Base-by-base conservation (phyloP, 2,888 invertebrate genomes). In the Capitulum mitella region DNA sequence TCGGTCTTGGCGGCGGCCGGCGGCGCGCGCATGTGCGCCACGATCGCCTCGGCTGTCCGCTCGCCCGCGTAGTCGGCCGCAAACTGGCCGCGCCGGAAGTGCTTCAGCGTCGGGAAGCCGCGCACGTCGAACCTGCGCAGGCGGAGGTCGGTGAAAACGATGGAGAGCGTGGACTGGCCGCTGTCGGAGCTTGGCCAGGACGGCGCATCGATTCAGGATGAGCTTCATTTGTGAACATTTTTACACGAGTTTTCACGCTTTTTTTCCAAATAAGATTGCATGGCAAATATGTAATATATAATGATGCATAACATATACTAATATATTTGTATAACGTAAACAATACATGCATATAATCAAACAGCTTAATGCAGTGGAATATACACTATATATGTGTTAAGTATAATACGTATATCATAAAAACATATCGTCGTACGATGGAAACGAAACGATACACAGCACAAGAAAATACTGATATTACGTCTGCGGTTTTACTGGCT, bases 21-120 rank as follows among this genome's bases (percentile, higher is more conserved):
- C 5, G 89, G 89, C 85, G 94, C 93, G 84, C 91, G 78, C 43
- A 95, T 95, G 83, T 93, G 90, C 85, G 90, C 90, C 91, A 95
- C 93, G 85, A 95, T 95, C 78, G 90, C 90, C 32, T 95, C 86
- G 83, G 95, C 92, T 84, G 92, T 91, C 0, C 91, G 89, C 54
- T 91, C 90, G 34, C 91, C 90, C 85, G 91, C 91, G 0, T 93
- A 90, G 85, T 95, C 94, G 86, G 90, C 95, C 82, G 91, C 90
- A 83, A 89, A 91, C 84, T 91, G 91, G 0, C 95, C 95, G 83
- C 91, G 89, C 37, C 89, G 89, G 85, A 91, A 94, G 86, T 91
- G 93, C 83, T 93, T 92, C 0, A 93, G 85, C 0, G 93, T 92
- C 0, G 94, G 94, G 84, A 92, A 94, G 0, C 93, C 93, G 82